Percentiles rank a stretch among this genome's conserved stretches.
These are phyloP conservation scores for Mormyrus hasselquistii DNA, from an alignment of 2,797 vertebrate genomes.

Conservation along the genomic window DNA sequence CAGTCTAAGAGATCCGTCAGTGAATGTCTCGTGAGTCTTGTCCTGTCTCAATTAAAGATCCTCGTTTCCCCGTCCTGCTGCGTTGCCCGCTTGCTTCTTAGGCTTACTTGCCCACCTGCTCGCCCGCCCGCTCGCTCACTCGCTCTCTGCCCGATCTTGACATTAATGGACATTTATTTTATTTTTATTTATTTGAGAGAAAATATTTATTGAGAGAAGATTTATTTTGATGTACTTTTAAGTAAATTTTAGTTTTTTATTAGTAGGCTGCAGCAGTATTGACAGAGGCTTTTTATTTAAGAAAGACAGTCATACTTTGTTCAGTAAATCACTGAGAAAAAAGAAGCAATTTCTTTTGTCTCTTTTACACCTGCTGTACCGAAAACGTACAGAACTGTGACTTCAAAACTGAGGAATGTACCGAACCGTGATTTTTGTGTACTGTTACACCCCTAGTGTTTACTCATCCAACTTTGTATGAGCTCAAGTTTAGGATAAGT, in stretches of 20 bases:
- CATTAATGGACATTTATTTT: neutral
- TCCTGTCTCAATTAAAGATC: too few relatives aligned
- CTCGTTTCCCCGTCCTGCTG: too few relatives aligned
- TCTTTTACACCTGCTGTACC: neutral
- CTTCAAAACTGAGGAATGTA: neutral
- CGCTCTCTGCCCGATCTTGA: too few relatives aligned
- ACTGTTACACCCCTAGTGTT: neutral
- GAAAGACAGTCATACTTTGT: neutral
- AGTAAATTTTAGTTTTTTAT: neutral
- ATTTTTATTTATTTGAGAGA: neutral
- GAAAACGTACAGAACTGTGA: neutral
- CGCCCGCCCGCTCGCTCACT: too few relatives aligned
- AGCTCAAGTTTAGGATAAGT: neutral
- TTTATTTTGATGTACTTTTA: neutral
- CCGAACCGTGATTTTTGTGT: neutral
- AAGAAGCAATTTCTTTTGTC: neutral
- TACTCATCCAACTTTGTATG: neutral
- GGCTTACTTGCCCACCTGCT: too few relatives aligned
- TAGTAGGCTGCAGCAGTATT: neutral
- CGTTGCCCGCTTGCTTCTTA: too few relatives aligned
- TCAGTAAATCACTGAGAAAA: neutral
- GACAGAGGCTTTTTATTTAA: neutral
- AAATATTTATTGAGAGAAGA: neutral
- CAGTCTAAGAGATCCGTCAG: too few relatives aligned
- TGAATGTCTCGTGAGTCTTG: too few relatives aligned